phyloP scores from a whole-genome alignment of 2,113 vertebrate genomes.

The Cynoglossus semilaevis region DNA sequence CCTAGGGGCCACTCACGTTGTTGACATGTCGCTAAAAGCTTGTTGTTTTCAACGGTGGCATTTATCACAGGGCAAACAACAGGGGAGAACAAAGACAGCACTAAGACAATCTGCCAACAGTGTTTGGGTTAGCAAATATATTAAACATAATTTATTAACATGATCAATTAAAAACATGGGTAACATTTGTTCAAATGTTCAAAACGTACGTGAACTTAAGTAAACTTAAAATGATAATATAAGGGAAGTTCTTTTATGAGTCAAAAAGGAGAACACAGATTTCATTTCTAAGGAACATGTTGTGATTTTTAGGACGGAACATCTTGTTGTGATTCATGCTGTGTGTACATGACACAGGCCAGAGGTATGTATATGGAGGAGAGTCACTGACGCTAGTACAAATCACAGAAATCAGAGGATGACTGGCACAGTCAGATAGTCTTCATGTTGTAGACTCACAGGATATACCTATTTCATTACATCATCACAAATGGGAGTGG shows the following conservation, averaged over 20 bases:
- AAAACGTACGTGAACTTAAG: no score
- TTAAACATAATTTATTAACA: no score
- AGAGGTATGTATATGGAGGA: background rate
- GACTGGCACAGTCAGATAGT: conserved; percentile 2
- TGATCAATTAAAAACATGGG: no score
- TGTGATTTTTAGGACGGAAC: no score
- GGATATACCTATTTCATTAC: conserved; percentile 29
- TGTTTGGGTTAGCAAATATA: conserved; percentile 11
- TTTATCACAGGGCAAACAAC: conserved; percentile 26
- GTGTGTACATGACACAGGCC: background rate
- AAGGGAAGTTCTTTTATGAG: no score
- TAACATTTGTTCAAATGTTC: no score
- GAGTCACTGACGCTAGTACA: background rate
- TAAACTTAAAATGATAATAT: no score
- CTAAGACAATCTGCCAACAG: conserved; percentile 38
- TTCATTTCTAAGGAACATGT: no score
- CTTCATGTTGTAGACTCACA: conserved; percentile 3
- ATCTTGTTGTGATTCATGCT: background rate
- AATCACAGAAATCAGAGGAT: conserved; percentile 15
- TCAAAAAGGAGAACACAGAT: no score
- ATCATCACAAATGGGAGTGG: conserved; percentile 19
- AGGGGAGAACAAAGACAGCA: conserved; percentile 24
- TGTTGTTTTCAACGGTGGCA: conserved; percentile 49
- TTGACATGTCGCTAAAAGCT: conserved; percentile 59
- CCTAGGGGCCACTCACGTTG: conserved; percentile 39